Evolutionary conservation across 2,797 vertebrate genomes (phyloP).

Genomic region (Erethizon dorsatum): DNA sequence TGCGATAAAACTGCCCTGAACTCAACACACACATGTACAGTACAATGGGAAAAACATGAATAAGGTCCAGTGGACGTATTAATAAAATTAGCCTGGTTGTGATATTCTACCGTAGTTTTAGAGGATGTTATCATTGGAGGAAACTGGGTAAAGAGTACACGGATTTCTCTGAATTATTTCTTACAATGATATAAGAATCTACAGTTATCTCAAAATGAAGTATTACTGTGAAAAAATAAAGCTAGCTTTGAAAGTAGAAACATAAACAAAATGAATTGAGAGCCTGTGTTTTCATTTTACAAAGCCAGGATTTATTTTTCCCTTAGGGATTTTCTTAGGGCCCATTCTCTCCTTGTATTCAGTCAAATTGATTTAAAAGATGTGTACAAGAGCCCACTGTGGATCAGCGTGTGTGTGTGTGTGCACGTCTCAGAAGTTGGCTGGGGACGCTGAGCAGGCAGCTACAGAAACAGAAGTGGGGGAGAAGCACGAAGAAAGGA

Average conservation of each 20-base stretch:
- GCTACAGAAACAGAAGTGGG: neutral
- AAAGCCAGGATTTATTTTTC: slow-evolving; percentile 40
- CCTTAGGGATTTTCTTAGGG: slow-evolving; percentile 41
- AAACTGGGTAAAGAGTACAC: neutral
- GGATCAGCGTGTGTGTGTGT: neutral
- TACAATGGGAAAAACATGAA: neutral
- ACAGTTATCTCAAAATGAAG: slow-evolving; percentile 1
- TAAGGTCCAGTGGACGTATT: neutral
- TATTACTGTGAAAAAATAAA: slow-evolving; percentile 16
- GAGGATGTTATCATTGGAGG: neutral
- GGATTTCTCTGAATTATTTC: neutral
- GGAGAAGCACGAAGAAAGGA: neutral
- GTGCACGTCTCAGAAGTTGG: neutral
- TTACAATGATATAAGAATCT: neutral
- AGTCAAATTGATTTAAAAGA: neutral
- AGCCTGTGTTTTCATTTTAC: slow-evolving; percentile 29
- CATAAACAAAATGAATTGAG: slow-evolving; percentile 31
- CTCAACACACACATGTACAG: neutral
- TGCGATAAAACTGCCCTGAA: neutral
- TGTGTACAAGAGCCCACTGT: neutral
- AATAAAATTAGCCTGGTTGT: neutral
- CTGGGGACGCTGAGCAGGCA: neutral
- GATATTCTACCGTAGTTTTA: neutral
- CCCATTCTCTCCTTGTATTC: neutral
- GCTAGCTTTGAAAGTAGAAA: slow-evolving; percentile 52